Conservation (phyloP, 1,140 invertebrate species). For the Dolichoris vasculosae region DNA sequence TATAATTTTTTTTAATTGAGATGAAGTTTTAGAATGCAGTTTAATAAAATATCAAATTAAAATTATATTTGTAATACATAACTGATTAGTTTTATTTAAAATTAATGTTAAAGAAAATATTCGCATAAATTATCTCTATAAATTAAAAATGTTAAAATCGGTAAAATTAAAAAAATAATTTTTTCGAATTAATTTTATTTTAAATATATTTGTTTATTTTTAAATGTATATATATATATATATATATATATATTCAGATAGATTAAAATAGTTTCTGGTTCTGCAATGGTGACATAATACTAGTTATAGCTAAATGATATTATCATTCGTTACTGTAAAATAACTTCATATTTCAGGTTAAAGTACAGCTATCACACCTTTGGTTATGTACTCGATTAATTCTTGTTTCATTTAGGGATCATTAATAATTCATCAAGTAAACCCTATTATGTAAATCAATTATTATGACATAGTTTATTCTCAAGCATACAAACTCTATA, state of each 20-base stretch:
- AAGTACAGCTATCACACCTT: conserved; percentile 12
- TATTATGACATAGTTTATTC: conserved; percentile 4
- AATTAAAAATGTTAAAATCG: no score
- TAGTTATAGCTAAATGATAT: neutral
- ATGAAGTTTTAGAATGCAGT: no score
- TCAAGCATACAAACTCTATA: neutral
- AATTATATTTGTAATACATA: no score
- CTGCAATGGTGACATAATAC: neutral
- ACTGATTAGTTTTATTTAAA: no score
- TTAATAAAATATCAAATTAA: no score
- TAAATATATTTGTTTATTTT: no score
- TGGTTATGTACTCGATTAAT: conserved; percentile 29
- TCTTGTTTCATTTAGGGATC: conserved; percentile 21
- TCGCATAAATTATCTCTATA: no score
- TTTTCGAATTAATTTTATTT: no score
- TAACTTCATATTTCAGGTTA: neutral
- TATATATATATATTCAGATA: neutral
- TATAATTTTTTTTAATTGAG: no score
- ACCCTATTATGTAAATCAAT: conserved; percentile 28
- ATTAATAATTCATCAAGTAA: conserved; percentile 22
- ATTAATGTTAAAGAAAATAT: no score
- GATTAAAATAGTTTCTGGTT: neutral
- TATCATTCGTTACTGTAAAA: neutral
- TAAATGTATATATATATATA: neutral
- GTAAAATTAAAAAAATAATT: no score